phyloP scores from a whole-genome alignment of 1,140 invertebrate species.

The Cepaea nemoralis region DNA sequence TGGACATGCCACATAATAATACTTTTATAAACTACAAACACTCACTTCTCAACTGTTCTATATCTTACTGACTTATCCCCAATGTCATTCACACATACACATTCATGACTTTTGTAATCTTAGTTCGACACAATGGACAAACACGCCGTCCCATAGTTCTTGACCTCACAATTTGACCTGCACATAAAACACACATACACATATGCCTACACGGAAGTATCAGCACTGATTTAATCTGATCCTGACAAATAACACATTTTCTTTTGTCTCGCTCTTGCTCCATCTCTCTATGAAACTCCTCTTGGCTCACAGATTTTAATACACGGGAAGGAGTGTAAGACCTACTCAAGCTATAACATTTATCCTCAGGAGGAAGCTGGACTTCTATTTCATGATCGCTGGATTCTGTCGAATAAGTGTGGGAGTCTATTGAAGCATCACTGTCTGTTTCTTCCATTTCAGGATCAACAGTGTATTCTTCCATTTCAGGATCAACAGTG shows the following conservation, averaged over 20 bases:
- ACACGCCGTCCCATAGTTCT: constrained; percentile 51
- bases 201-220: constrained; percentile 73
- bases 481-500: constrained; percentile 28
- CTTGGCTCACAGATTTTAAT: constrained; percentile 37
- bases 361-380: constrained; percentile 50
- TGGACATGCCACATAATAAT: too few species aligned
- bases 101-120: constrained; percentile 68
- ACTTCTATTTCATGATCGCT: constrained; percentile 64
- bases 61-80: too few species aligned
- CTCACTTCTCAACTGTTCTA: too few species aligned
- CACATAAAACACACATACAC: constrained; percentile 71
- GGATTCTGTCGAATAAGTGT: constrained; percentile 49
- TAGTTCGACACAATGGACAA: constrained; percentile 66
- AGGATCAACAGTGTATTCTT: too few species aligned
- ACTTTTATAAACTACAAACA: too few species aligned
- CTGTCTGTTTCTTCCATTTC: constrained; percentile 50
- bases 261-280: constrained; percentile 70
- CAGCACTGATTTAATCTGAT: constrained; percentile 70
- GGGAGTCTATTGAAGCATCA: constrained; percentile 46
- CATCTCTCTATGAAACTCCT: constrained; percentile 61
- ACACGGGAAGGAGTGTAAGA: constrained; percentile 54
- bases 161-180: constrained; percentile 62
- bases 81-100: constrained; percentile 57
- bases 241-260: constrained; percentile 73
- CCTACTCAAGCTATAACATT: constrained; percentile 45